Percentiles rank a stretch among this genome's conserved stretches.
phyloP scores from a whole-genome alignment of 1,140 invertebrate species.

The Cydia fagiglandana region DNA sequence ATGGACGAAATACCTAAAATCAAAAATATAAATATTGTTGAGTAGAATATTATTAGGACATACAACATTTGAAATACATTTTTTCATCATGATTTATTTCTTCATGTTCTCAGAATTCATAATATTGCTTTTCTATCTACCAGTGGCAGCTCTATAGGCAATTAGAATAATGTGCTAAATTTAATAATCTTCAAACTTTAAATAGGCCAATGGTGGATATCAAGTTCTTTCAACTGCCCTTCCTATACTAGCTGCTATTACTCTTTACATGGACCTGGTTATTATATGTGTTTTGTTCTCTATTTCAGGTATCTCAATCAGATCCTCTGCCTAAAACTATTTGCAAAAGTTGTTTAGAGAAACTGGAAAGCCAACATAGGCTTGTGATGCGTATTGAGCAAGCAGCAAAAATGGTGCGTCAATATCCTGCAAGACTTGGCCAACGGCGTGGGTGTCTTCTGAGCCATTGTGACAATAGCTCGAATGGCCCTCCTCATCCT shows the following conservation, averaged over 20 bases:
- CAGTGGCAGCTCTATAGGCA: not conserved
- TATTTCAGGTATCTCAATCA: slow-evolving; percentile 83
- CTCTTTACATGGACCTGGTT: slow-evolving; percentile 33
- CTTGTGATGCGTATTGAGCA: slow-evolving; percentile 82
- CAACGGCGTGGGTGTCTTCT: slow-evolving; percentile 46
- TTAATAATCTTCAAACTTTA: not conserved
- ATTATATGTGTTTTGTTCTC: slow-evolving; percentile 39
- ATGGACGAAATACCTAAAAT: too few relatives aligned
- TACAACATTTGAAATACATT: too few relatives aligned
- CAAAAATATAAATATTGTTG: too few relatives aligned
- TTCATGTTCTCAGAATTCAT: too few relatives aligned
- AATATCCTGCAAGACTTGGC: slow-evolving; percentile 48
- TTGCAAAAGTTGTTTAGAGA: slow-evolving; percentile 84
- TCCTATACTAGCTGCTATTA: slow-evolving; percentile 5
- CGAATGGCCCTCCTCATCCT: slow-evolving; percentile 50
- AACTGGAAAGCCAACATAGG: slow-evolving; percentile 85
- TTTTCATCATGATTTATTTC: too few relatives aligned
- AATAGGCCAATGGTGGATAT: not conserved
- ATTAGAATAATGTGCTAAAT: not conserved
- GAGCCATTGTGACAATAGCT: slow-evolving; percentile 50
- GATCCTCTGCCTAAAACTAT: slow-evolving; percentile 88
- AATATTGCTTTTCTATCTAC: too few relatives aligned
- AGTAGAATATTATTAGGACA: too few relatives aligned
- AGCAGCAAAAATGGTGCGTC: slow-evolving; percentile 66
- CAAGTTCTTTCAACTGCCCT: not conserved